Base-by-base conservation (phyloP, 1,140 invertebrate genomes). In the Pseudomyrmex sp. region DNA sequence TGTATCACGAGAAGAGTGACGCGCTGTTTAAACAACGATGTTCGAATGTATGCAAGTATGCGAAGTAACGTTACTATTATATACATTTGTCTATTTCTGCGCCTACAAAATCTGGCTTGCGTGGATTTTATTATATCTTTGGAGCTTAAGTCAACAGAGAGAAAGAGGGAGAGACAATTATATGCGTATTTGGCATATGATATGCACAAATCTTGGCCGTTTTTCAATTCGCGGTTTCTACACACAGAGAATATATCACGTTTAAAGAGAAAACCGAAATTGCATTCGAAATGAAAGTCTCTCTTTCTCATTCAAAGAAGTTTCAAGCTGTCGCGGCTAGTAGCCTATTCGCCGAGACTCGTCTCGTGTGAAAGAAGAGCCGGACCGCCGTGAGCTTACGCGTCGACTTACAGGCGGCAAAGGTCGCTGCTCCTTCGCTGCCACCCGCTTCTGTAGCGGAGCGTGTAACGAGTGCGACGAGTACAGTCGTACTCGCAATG, bases 331-430 rank as follows among this genome's bases (percentile, higher is more conserved):
- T 44, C 50, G 18, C 50, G 44, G 63, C 35, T 35, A 35, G 35
- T 77, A 66, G 62, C 82, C 77, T 68, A 54, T 13, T 35, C 74
- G 74, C 15, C 23, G 74, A 35, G 35, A 56, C 62, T 76, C 77
- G 54, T 62, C 46, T 26, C 26, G 46, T 52, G 23, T 72, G 76
- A 80, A 80, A 85, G 84, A 82, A 62, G 80, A 85, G 52, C 50
- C 58, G 80, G 83, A 46, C 50, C 58, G 52, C 56, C 69, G 65
- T 75, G 84, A 85, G 76, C 70, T 74, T 79, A 74, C 82, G 74
- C 79, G 72, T 83, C 72, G 61, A 63, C 72, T 83, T 83, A 79
- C 86, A 35, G 65, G 72, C 66, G 82, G 50, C 85, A 88, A 89
- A 84, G 82, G 80, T 86, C 89, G 85, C 65, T 83, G 76, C 74